Evolutionary conservation across 2,888 invertebrate species (phyloP), one percentile per base, ranked within the genome.

Genomic region (Rhagonycha lutea): DNA sequence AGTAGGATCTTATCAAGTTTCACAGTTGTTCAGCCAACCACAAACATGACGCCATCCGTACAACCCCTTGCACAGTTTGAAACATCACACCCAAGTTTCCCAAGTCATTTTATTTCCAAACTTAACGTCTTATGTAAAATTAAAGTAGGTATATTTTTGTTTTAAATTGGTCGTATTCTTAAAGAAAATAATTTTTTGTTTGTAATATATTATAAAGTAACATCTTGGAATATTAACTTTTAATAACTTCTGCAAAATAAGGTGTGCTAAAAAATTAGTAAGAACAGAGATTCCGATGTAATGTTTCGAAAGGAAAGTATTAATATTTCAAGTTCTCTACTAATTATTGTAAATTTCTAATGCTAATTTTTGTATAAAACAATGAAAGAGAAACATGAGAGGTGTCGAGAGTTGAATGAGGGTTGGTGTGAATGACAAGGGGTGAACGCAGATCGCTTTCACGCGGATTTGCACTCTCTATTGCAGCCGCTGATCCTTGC

Each of bases 1-100:
- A 77, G 77, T 77, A 73, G 74, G 74, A 77, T 77, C 77, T 77
- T 83, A 84, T 84, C 85, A 86, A 86, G 85, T 86, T 86, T 85
- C 83, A 83, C 83, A 86, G 85, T 87, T 86, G 86, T 85, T 86
- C 85, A 84, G 85, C 87, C 85, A 84, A 86, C 87, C 87, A 85
- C 87, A 87, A 87, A 87, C 87, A 87, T 84, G 86, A 86, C 87
- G 85, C 86, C 85, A 83, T 82, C 79, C 76, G 73, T 76, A 78
- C 79, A 80, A 82, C 82, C 75, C 83, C 80, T 81, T 81, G 77
- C 79, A 78, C 79, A 78, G 76, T 79, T 74, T 71, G 78, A 68
- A 81, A 78, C 79, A 78, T 80, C 81, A 81, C 81, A 82, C 82
- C 79, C 80, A 81, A 79, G 81, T 82, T 80, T 79, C 73, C 77